Conservation (phyloP, 2,113 vertebrate species). For the Fregetta grallaria region DNA sequence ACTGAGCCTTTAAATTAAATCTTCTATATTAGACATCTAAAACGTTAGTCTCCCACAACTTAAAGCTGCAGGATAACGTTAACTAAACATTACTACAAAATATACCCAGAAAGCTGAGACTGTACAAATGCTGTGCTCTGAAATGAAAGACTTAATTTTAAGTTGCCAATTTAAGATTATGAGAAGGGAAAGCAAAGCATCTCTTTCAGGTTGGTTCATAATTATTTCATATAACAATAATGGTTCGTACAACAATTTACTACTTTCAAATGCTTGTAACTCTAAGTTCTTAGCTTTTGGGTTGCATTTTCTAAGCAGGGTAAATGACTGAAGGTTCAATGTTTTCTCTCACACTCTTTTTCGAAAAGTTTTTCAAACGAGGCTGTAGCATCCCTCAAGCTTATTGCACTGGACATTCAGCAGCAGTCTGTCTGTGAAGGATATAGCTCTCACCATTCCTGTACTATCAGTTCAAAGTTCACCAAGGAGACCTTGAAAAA, state of each 20-base stretch:
- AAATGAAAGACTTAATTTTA: neutral
- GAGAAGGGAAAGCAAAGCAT: neutral
- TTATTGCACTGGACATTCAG: neutral
- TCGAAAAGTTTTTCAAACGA: neutral
- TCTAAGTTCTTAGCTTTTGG: neutral
- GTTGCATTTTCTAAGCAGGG: neutral
- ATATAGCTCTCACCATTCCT: neutral
- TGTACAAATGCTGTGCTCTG: neutral
- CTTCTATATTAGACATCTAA: neutral
- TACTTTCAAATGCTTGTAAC: neutral
- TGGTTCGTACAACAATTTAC: neutral
- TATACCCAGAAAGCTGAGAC: neutral
- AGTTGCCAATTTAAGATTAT: neutral
- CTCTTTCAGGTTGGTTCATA: neutral
- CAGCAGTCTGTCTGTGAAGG: neutral
- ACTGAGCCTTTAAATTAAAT: neutral
- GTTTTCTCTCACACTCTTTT: neutral
- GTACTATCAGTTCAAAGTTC: neutral
- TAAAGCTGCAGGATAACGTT: neutral
- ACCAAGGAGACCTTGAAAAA: neutral
- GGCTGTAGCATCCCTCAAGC: neutral
- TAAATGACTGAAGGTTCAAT: neutral
- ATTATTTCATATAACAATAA: neutral
- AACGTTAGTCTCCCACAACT: neutral
- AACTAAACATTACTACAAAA: neutral